phyloP scores from a whole-genome alignment of 2,888 invertebrate species.

The Drosophila buzzatii region DNA sequence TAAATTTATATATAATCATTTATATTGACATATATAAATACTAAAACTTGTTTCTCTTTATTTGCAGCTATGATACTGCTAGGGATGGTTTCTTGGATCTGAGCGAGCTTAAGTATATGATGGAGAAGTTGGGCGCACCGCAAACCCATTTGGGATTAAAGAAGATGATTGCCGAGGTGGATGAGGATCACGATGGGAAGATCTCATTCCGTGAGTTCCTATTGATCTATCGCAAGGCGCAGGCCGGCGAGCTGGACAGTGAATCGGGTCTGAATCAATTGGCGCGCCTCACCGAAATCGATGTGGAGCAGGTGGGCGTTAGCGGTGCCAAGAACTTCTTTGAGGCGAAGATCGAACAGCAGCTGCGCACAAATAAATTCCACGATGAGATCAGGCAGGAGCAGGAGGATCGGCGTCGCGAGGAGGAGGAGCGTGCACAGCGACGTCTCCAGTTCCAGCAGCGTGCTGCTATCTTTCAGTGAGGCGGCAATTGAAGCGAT shows the following conservation, averaged over 20 bases:
- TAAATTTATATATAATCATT: background rate
- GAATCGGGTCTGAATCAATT: slow-evolving; percentile 95
- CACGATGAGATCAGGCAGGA: slow-evolving; percentile 96
- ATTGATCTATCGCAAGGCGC: slow-evolving; percentile 93
- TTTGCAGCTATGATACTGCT: slow-evolving; percentile 94
- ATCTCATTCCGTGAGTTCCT: slow-evolving; percentile 96
- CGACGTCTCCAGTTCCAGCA: slow-evolving; percentile 94
- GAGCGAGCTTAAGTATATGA: slow-evolving; percentile 96
- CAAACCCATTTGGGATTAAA: slow-evolving; percentile 98
- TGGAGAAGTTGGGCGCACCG: slow-evolving; percentile 97
- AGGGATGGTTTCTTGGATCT: slow-evolving; percentile 95
- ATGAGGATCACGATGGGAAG: slow-evolving; percentile 93
- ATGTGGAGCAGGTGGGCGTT: slow-evolving; percentile 97
- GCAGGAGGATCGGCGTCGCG: slow-evolving; percentile 93
- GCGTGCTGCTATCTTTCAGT: slow-evolving; percentile 94
- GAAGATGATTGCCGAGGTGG: slow-evolving; percentile 96
- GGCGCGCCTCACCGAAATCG: slow-evolving; percentile 94
- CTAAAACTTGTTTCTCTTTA: background rate
- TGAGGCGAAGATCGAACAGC: slow-evolving; percentile 97
- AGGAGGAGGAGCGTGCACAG: slow-evolving; percentile 93
- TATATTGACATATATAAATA: background rate
- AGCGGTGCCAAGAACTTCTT: slow-evolving; percentile 98
- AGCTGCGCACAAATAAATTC: slow-evolving; percentile 93
- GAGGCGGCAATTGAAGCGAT: slow-evolving; percentile 53
- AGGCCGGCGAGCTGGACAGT: slow-evolving; percentile 94